Percentiles rank a stretch among this genome's conserved stretches.
These are phyloP conservation scores for Brachystomella parvula DNA, from an alignment of 1,140 invertebrate species.

Conservation along the genomic window DNA sequence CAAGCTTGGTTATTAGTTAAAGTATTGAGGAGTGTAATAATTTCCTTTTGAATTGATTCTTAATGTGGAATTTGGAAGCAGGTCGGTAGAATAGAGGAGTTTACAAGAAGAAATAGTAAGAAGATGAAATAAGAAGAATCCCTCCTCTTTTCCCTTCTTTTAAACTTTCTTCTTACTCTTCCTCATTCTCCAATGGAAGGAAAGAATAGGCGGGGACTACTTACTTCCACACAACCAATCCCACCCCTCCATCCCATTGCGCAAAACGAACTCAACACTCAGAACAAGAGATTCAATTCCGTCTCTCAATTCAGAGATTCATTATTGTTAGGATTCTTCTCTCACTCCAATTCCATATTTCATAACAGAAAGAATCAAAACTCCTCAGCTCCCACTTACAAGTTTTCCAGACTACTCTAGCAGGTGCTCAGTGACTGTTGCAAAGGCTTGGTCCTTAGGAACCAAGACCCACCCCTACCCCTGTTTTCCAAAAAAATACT, in stretches of 20 bases:
- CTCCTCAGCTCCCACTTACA: background rate
- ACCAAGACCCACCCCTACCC: background rate
- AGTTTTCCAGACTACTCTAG: background rate
- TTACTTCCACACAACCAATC: conserved; percentile 32
- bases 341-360: background rate
- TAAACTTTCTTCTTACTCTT: conserved; percentile 38
- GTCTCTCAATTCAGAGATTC: background rate
- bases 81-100: background rate
- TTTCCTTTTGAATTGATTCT: no score
- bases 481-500: background rate
- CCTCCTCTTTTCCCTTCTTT: conserved; percentile 39
- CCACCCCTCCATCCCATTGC: conserved; percentile 38
- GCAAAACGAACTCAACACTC: conserved; percentile 21
- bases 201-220: conserved; percentile 31
- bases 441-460: background rate
- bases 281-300: background rate
- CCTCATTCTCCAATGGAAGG: conserved; percentile 36
- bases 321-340: background rate
- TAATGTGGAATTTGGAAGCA: no score
- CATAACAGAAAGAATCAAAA: no score
- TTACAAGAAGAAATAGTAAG: background rate
- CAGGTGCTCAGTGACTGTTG: background rate
- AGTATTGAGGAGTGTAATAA: no score
- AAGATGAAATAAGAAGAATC: conserved; percentile 27
- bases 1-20: no score